Conservation (phyloP, 2,113 vertebrate species). For the Dipodomys spectabilis region DNA sequence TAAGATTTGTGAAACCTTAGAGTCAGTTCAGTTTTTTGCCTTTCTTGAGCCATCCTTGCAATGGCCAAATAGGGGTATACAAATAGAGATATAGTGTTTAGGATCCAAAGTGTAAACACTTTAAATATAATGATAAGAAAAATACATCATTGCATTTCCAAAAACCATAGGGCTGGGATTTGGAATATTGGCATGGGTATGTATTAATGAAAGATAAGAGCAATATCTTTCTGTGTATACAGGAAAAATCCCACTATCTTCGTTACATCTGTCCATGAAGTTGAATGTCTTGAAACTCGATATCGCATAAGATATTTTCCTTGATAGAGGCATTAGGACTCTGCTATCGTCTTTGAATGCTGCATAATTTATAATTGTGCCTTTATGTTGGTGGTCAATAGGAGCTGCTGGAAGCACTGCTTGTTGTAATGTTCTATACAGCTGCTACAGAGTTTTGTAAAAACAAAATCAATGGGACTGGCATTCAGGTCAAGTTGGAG, state of each 20-base stretch:
- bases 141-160: not conserved
- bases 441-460: not conserved
- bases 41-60: slow-evolving; percentile 28
- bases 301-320: slow-evolving; percentile 31
- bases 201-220: not conserved
- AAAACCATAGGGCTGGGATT: not conserved
- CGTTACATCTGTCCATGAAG: not conserved
- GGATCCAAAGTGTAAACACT: slow-evolving; percentile 8
- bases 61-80: slow-evolving; percentile 51
- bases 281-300: slow-evolving; percentile 10
- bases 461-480: slow-evolving; percentile 59
- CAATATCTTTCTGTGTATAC: not conserved
- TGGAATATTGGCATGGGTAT: slow-evolving; percentile 3
- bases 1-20: too few species aligned
- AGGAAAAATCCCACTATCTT: not conserved
- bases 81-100: accelerated
- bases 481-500: slow-evolving; percentile 53
- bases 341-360: not conserved
- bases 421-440: not conserved
- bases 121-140: slow-evolving; percentile 8
- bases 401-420: slow-evolving; percentile 42
- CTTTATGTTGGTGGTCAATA: slow-evolving; percentile 68
- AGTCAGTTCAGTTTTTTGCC: too few species aligned
- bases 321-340: slow-evolving; percentile 18
- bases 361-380: slow-evolving; percentile 61